A percentile compares a stretch with the other conserved stretches of the same genome.
phyloP scores from a whole-genome alignment of 1,140 invertebrate genomes.

The Brevipalpus yothersi region DNA sequence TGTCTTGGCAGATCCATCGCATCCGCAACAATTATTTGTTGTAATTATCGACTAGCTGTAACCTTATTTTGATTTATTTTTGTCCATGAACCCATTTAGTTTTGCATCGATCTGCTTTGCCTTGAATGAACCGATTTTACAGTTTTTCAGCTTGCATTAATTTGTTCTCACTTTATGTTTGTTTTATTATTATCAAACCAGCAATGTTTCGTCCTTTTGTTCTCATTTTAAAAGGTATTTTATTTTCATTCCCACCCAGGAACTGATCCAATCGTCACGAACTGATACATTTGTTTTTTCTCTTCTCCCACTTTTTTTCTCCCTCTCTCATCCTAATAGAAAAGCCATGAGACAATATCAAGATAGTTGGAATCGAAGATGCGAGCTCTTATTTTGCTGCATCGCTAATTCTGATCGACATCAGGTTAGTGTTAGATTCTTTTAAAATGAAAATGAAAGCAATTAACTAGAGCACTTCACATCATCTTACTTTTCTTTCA shows the following conservation, averaged over 20 bases:
- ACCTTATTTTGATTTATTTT: too few species aligned
- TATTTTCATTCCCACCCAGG: neutral
- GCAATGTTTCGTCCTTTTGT: neutral
- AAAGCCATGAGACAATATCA: slow-evolving; percentile 69
- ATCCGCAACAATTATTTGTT: too few species aligned
- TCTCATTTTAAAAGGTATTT: neutral
- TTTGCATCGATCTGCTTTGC: too few species aligned
- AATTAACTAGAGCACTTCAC: neutral
- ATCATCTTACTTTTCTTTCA: slow-evolving; percentile 3
- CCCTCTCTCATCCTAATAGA: slow-evolving; percentile 23
- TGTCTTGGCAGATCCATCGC: too few species aligned
- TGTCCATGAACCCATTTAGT: too few species aligned
- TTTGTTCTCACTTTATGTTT: too few species aligned
- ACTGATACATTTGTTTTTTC: neutral
- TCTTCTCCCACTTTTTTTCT: neutral
- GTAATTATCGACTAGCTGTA: too few species aligned
- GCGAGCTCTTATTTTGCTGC: slow-evolving; percentile 60
- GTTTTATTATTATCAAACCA: too few species aligned
- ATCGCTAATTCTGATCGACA: slow-evolving; percentile 50
- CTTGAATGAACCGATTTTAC: too few species aligned
- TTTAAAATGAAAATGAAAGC: slow-evolving; percentile 1
- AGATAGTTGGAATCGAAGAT: slow-evolving; percentile 68
- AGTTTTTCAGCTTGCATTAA: too few species aligned
- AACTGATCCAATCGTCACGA: too few species aligned
- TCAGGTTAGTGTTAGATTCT: slow-evolving; percentile 22